Base-by-base conservation (phyloP, 1,140 invertebrate species). In the Danaus plexippus region DNA sequence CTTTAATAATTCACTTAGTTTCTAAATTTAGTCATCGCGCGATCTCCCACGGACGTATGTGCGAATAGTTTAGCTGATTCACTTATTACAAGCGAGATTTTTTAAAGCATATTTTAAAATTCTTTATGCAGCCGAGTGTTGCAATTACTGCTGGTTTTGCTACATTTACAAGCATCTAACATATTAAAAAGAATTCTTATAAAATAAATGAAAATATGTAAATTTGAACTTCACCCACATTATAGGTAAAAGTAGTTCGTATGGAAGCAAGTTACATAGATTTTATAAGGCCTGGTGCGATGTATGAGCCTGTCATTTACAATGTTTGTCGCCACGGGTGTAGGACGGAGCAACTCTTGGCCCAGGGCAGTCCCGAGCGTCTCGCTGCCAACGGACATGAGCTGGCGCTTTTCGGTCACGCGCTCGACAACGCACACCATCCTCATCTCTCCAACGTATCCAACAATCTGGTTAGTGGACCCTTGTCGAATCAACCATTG, bases 351-450 rank as follows among this genome's bases (percentile, higher is more conserved):
- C 81, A 87, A 59, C 69, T 85, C 44, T 48, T 87, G 54, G 74
- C 66, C 44, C 75, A 80, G 58, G 76, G 77, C 40, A 88, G 85
- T 65, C 87, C 87, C 6, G 87, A 88, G 63, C 67, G 81, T 7
- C 55, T 81, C 51, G 73, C 77, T 18, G 84, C 81, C 47, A 88
- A 88, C 61, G 87, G 87, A 7, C 82, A 89, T 52, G 91, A 92
- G 67, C 86, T 93, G 58, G 92, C 92, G 0, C 83, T 94, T 12
- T 87, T 95, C 43, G 90, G 92, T 11, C 93, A 94, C 71, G 92
- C 92, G 1, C 80, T 95, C 11, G 93, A 95, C 78, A 90, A 88
- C 52, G 88, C 89, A 62, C 86, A 83, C 59, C 75, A 71, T 46
- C 74, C 67, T 32, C 80, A 87, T 47, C 65, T 85, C 7, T 73